These are phyloP conservation scores for Morbakka virulenta DNA, from an alignment of 30 jellyfish, hydroid and myxozoan species.

Conservation along the genomic window DNA sequence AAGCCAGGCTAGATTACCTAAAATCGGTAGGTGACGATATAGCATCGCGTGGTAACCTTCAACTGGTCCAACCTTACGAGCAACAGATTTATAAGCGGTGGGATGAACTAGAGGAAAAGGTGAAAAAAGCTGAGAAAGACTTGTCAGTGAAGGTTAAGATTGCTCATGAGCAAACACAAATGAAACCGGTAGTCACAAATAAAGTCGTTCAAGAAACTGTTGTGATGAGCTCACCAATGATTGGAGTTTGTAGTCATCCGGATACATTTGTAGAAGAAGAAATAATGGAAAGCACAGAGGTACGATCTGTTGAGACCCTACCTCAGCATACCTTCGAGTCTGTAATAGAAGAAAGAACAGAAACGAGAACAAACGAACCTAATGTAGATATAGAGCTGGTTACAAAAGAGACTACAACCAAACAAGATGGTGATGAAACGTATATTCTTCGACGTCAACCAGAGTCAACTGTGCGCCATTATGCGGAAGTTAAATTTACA, in stretches of 20 bases:
- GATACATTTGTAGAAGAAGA: not conserved
- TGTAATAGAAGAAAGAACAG: not conserved
- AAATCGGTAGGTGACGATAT: constrained; percentile 90
- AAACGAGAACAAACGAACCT: not conserved
- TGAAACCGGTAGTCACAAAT: not conserved
- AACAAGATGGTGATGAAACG: constrained; percentile 24
- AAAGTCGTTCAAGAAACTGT: not conserved
- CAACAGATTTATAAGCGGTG: constrained; percentile 69
- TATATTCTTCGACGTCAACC: constrained; percentile 60
- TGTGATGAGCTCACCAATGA: not conserved
- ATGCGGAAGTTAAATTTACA: constrained; percentile 67
- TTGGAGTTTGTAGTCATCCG: not conserved
- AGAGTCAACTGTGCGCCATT: constrained; percentile 59
- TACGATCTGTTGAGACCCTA: not conserved
- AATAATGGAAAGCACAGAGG: not conserved
- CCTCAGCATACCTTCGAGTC: not conserved
- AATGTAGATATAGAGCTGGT: constrained; percentile 51
- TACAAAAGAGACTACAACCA: constrained; percentile 40
- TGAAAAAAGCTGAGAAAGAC: constrained; percentile 4
- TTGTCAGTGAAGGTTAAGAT: constrained; percentile 36
- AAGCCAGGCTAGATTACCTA: constrained; percentile 65
- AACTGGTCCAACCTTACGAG: constrained; percentile 81
- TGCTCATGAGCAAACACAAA: not conserved
- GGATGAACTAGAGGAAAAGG: constrained; percentile 77
- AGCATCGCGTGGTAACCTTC: constrained; percentile 71